Base-by-base conservation (phyloP, 2,888 invertebrate species). In the Pterostichus madidus region DNA sequence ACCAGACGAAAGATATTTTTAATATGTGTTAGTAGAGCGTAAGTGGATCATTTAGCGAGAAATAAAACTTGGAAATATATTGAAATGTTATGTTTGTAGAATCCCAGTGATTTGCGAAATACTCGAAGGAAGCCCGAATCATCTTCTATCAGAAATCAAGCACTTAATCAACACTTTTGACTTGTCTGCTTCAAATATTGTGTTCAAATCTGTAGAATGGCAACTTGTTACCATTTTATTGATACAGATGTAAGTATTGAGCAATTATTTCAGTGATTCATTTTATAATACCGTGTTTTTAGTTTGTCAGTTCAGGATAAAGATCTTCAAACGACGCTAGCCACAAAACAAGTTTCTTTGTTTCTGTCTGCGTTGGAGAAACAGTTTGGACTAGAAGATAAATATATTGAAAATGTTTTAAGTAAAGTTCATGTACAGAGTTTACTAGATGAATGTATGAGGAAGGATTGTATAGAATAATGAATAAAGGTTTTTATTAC, bases 121-220 rank as follows among this genome's bases (percentile, higher is more conserved):
- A 46, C 6, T 84, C 64, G 35, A 83, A 71, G 79, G 44, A 71
- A 49, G 44, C 56, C 52, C 32, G n/a, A 75, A 61, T 83, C 75
- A 75, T 39, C 31, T 84, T 2, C 81, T 88, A 32, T 85, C 86
- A n/a, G 92, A 93, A 86, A 88, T 93, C 0, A 88, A 91, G 46
- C 86, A 90, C 71, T 89, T 95, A 76, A 91, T 94, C 0, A 92
- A 92, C 84, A 94, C 94, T 39, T 94, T 95, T 86, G 92, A 93
- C 84, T 90, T 96, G 71, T 92, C 93, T 85, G 93, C 95, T 0
- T 91, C 93, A 85, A 96, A 95, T 87, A 93, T 96, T 44, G 92
- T 93, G 87, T 94, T 95, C 86, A 94, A 94, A 88, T 94, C 94
- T 0, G 90, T 91, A 11, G 93, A 95, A 86, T 95, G 95, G 95